Conservation (phyloP, 2,888 invertebrate genomes). For the Erpobdella octoculata region DNA sequence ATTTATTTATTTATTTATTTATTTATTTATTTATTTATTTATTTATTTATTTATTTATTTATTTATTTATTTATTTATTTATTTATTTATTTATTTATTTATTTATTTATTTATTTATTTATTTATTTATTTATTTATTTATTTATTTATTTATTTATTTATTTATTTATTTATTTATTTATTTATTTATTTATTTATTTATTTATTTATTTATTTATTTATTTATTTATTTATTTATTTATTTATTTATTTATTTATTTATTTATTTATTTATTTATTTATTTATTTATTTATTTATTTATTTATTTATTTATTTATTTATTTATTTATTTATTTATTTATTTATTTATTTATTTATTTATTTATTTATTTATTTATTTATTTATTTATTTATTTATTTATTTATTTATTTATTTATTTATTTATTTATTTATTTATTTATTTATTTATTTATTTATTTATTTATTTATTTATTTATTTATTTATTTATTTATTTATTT, state of each 20-base stretch:
- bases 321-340: not conserved
- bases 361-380: not conserved
- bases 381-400: not conserved
- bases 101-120: not conserved
- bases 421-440: not conserved
- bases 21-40: not conserved
- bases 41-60: not conserved
- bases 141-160: not conserved
- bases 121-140: not conserved
- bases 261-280: not conserved
- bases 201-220: not conserved
- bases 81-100: not conserved
- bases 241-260: not conserved
- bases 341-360: not conserved
- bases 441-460: not conserved
- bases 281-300: not conserved
- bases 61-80: not conserved
- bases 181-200: not conserved
- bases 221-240: not conserved
- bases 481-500: not conserved
- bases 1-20: not conserved
- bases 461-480: not conserved
- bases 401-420: not conserved
- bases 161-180: not conserved
- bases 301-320: not conserved